These are phyloP conservation scores for Athene noctua DNA, from an alignment of 2,113 vertebrate species.

Conservation along the genomic window DNA sequence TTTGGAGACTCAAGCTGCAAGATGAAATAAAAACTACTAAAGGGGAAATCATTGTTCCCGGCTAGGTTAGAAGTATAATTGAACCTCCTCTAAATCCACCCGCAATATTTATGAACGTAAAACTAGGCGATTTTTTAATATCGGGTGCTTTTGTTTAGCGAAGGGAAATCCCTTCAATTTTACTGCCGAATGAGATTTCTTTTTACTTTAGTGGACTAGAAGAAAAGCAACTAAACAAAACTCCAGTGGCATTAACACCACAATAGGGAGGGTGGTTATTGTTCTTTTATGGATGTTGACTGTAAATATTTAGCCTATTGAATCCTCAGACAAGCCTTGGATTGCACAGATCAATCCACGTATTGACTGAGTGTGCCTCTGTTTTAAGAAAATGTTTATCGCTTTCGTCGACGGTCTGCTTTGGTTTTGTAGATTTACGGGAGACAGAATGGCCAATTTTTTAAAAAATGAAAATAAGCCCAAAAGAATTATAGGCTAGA, in stretches of 20 bases:
- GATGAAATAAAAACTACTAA: neutral
- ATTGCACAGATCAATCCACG: neutral
- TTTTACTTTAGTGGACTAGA: neutral
- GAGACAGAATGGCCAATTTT: neutral
- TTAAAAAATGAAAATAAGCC: neutral
- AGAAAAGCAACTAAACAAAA: neutral
- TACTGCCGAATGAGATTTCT: neutral
- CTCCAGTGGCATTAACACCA: conserved; percentile 10
- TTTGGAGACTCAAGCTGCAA: neutral
- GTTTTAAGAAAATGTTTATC: neutral
- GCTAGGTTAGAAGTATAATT: conserved; percentile 13
- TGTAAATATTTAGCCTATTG: conserved; percentile 55
- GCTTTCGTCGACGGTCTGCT: conserved; percentile 15
- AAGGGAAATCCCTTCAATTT: neutral
- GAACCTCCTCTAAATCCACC: neutral
- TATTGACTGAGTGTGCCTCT: neutral
- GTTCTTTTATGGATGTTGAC: conserved; percentile 30
- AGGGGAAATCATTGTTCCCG: neutral
- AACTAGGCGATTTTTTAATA: neutral
- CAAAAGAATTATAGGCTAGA: neutral
- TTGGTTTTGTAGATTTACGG: neutral
- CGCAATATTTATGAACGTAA: neutral
- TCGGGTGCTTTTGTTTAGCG: neutral
- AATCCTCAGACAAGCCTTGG: conserved; percentile 13
- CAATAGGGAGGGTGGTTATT: conserved; percentile 40